Conservation (phyloP, 2,113 vertebrate species). For the Heptranchias perlo region DNA sequence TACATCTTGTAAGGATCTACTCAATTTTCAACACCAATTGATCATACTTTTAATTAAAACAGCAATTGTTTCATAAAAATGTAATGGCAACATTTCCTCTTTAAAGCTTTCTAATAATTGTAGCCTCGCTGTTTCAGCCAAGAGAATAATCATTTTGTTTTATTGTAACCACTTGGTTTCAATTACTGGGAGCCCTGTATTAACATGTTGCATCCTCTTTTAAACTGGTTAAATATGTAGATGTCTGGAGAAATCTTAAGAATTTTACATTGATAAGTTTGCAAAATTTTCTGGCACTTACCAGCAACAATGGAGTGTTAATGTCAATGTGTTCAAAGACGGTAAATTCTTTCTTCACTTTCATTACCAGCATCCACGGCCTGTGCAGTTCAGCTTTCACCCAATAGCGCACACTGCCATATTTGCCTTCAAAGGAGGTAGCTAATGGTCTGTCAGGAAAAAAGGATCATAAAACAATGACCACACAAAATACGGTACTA, state of each 20-base stretch:
- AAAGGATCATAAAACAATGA: conserved; percentile 39
- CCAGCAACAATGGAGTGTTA: conserved; percentile 99
- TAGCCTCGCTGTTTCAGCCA: not conserved
- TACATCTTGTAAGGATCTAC: not conserved
- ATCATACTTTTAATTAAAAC: not conserved
- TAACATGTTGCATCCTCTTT: not conserved
- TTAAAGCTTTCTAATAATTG: not conserved
- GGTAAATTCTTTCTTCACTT: conserved; percentile 99
- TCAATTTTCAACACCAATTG: not conserved
- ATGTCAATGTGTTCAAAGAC: conserved; percentile 99
- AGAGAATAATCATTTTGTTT: not conserved
- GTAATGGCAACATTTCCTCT: not conserved
- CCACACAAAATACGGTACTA: not conserved
- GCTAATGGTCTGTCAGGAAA: conserved; percentile 86
- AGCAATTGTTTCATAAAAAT: not conserved
- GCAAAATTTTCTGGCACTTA: conserved; percentile 52
- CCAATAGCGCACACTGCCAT: conserved; percentile 98
- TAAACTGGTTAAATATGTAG: not conserved
- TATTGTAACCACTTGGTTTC: not conserved
- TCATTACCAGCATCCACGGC: conserved; percentile 96
- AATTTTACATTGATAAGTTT: not conserved
- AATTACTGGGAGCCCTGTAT: not conserved
- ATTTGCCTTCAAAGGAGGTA: conserved; percentile 99
- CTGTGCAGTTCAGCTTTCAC: conserved; percentile 98
- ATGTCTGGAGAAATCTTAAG: not conserved